These are phyloP conservation scores for Fopius arisanus DNA, from an alignment of 1,140 invertebrate genomes.

Conservation along the genomic window DNA sequence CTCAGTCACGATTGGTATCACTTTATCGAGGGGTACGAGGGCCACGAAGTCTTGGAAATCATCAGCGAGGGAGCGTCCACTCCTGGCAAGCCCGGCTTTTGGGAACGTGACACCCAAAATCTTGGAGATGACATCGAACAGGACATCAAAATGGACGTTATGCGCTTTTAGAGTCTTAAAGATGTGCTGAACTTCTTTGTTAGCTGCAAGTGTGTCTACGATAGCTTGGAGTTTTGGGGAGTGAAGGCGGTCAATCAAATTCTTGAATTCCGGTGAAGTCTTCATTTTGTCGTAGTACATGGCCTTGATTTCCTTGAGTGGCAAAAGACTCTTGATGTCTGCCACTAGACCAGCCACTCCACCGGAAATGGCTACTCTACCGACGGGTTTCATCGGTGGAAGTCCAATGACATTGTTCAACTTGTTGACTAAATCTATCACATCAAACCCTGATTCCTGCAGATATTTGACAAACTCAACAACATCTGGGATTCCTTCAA, in stretches of 20 bases:
- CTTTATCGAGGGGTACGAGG: constrained; percentile 18
- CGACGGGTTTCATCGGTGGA: neutral
- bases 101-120: constrained; percentile 43
- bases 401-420: constrained; percentile 32
- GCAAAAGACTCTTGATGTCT: constrained; percentile 43
- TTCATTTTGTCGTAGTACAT: constrained; percentile 49
- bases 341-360: constrained; percentile 44
- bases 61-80: constrained; percentile 5
- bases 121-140: constrained; percentile 36
- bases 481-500: constrained; percentile 35
- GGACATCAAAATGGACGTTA: constrained; percentile 41
- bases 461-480: constrained; percentile 32
- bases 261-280: constrained; percentile 40
- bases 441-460: constrained; percentile 29
- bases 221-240: constrained; percentile 40
- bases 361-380: constrained; percentile 14
- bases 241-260: constrained; percentile 40
- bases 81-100: neutral
- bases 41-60: constrained; percentile 16
- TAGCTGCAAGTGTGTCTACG: constrained; percentile 36
- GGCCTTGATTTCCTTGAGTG: constrained; percentile 37
- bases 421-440: constrained; percentile 12
- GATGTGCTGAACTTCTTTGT: constrained; percentile 40
- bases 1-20: constrained; percentile 12
- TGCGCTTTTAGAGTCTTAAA: constrained; percentile 30